These are phyloP conservation scores for Eueides isabella DNA, from an alignment of 1,140 invertebrate species.

Conservation along the genomic window DNA sequence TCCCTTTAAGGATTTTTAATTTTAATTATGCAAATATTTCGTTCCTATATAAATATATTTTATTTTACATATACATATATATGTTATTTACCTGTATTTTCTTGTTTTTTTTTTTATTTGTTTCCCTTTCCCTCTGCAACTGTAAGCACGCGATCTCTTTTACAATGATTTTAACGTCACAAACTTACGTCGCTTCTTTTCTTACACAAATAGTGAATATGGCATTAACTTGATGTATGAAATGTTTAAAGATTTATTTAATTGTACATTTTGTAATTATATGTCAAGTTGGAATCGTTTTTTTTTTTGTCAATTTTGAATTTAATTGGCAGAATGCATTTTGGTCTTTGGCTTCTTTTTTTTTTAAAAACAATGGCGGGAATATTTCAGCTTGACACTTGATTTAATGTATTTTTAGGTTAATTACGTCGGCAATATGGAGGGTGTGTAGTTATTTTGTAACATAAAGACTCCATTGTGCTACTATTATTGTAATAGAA, in stretches of 20 bases:
- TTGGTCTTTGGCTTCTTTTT: neutral
- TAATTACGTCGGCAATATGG: constrained; percentile 23
- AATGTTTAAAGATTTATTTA: constrained; percentile 29
- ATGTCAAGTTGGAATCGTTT: constrained; percentile 7
- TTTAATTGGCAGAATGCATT: neutral
- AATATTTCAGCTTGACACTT: constrained; percentile 9
- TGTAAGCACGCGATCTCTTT: constrained; percentile 34
- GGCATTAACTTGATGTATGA: constrained; percentile 24
- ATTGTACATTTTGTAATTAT: constrained; percentile 12
- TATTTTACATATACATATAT: neutral
- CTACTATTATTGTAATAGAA: constrained; percentile 66
- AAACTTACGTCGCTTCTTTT: constrained; percentile 20
- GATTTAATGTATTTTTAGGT: constrained; percentile 40
- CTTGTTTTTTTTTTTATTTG: constrained; percentile 39
- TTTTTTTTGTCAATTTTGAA: neutral
- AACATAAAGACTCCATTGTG: constrained; percentile 27
- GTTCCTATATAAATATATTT: neutral
- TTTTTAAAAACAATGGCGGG: neutral
- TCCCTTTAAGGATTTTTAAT: too few species aligned
- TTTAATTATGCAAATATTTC: neutral
- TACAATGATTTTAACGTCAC: constrained; percentile 30
- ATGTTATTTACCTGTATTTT: neutral
- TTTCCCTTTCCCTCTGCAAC: constrained; percentile 39
- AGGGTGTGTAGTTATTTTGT: constrained; percentile 28
- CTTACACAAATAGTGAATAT: constrained; percentile 7